A percentile compares a stretch with the other conserved stretches of the same genome.
phyloP scores from a whole-genome alignment of 2,888 invertebrate genomes.

The Caenorhabditis uteleia region DNA sequence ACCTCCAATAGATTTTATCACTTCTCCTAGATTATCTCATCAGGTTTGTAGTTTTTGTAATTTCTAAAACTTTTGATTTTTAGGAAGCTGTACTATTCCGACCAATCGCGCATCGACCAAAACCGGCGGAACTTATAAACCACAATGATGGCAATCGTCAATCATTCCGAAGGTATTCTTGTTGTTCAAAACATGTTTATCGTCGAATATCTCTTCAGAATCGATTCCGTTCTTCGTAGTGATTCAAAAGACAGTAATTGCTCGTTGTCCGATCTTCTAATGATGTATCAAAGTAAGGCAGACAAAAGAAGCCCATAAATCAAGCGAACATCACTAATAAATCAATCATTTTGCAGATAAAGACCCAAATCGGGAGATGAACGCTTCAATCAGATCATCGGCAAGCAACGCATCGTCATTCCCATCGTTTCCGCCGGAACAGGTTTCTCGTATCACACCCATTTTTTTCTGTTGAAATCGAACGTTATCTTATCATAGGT shows the following conservation, averaged over 20 bases:
- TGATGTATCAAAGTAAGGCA: constrained; percentile 33
- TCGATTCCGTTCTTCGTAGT: constrained; percentile 25
- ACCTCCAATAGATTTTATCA: constrained; percentile 35
- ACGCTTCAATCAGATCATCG: constrained; percentile 32
- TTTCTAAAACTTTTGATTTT: not conserved
- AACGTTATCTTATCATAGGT: constrained; percentile 10
- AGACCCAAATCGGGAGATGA: constrained; percentile 34
- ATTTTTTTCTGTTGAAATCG: no score
- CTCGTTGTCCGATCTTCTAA: constrained; percentile 36
- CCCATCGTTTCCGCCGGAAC: constrained; percentile 31
- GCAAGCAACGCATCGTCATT: constrained; percentile 32
- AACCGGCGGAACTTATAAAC: constrained; percentile 25
- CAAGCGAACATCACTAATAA: no score
- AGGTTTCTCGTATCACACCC: no score
- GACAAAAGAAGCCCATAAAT: no score
- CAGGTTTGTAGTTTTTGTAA: not conserved
- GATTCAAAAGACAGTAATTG: constrained; percentile 33
- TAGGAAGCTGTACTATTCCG: constrained; percentile 21
- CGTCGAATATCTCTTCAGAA: constrained; percentile 10
- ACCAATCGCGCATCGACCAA: constrained; percentile 31
- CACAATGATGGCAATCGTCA: constrained; percentile 26
- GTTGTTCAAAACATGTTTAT: not conserved
- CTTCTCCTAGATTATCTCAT: constrained; percentile 26
- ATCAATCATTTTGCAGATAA: no score
- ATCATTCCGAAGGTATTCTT: constrained; percentile 22